A percentile compares a stretch with the other conserved stretches of the same genome.
Conservation (phyloP, 2,888 invertebrate genomes). For the Cheilosia grossa region DNA sequence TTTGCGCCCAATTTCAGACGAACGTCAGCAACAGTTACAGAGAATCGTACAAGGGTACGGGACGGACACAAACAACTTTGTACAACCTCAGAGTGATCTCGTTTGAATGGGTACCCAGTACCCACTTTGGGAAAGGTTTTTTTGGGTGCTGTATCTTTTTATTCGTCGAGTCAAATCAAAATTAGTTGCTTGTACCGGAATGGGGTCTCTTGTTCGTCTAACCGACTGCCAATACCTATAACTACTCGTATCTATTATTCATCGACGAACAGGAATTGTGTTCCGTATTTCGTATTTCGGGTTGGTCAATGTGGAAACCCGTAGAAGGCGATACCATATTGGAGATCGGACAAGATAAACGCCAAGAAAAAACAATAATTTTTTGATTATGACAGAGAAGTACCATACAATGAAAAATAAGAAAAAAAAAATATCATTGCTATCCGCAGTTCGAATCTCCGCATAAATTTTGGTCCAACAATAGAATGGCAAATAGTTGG, state of each 20-base stretch:
- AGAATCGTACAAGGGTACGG: constrained; percentile 24
- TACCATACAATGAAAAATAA: not conserved
- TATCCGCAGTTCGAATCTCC: constrained; percentile 29
- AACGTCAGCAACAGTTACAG: constrained; percentile 23
- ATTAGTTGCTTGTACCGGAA: constrained; percentile 43
- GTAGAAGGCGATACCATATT: constrained; percentile 35
- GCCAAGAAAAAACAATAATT: constrained; percentile 34
- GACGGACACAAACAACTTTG: not conserved
- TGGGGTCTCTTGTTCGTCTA: constrained; percentile 6
- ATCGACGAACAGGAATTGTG: constrained; percentile 38
- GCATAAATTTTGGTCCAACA: constrained; percentile 31
- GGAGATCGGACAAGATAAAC: constrained; percentile 30
- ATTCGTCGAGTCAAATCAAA: constrained; percentile 57
- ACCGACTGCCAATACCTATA: constrained; percentile 20
- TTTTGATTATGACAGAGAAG: constrained; percentile 24
- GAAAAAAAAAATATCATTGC: too few relatives aligned
- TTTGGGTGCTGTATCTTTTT: constrained; percentile 54
- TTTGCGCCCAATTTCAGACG: constrained; percentile 38
- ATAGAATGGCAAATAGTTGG: constrained; percentile 10
- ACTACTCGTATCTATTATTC: constrained; percentile 14
- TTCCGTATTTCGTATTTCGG: constrained; percentile 9
- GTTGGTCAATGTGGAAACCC: constrained; percentile 29
- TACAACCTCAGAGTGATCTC: constrained; percentile 55
- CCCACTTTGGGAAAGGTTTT: constrained; percentile 50
- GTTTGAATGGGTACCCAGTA: constrained; percentile 51